Base-by-base conservation (phyloP, 2,797 vertebrate species). In the Phyllotis vaccarum region DNA sequence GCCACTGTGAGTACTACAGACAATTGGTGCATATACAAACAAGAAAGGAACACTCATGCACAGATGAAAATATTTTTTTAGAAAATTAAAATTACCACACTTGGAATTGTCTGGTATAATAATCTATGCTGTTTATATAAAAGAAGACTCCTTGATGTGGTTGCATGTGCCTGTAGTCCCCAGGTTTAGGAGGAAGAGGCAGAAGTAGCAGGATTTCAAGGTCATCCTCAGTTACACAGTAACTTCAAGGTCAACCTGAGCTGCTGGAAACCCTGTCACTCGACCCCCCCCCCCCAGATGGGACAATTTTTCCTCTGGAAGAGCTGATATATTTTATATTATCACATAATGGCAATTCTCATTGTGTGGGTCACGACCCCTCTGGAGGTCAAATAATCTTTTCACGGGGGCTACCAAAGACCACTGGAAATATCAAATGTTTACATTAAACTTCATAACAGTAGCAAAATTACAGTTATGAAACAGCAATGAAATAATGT, bases 251-350 rank as follows among this genome's bases (percentile, higher is more conserved):
- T 60, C 56, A 89, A 21, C 56, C 70, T 49, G 70, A 31, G 13
- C 56, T 49, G 49, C 13, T 1, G 19, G 70, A 76, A 12, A 60
- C 19, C 40, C 21, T 49, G 56, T 49, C 12, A 5, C 46, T 49
- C 46, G n/a, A n/a, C 46, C 46, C 46, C 9, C 46, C 46, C 46
- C 46, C 46, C 9, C 46, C 31, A n/a, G 58, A 16, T 4, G 54
- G 31, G 40, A 62, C 56, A 89, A 76, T 29, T 43, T 70, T 60
- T 49, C 80, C n/a, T 89, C 24, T 46, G 60, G 29, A 91, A 95
- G 74, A 87, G 40, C n/a, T 93, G 52, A 76, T 62, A 34, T 34
- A 43, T 86, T 94, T 86, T 66, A 40, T 86, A 83, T 90, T 49
- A 43, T n/a, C 17, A 37, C 46, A 78, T 70, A 16, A n/a, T 49